phyloP scores from a whole-genome alignment of 2,113 vertebrate genomes.

The Abramis brama region DNA sequence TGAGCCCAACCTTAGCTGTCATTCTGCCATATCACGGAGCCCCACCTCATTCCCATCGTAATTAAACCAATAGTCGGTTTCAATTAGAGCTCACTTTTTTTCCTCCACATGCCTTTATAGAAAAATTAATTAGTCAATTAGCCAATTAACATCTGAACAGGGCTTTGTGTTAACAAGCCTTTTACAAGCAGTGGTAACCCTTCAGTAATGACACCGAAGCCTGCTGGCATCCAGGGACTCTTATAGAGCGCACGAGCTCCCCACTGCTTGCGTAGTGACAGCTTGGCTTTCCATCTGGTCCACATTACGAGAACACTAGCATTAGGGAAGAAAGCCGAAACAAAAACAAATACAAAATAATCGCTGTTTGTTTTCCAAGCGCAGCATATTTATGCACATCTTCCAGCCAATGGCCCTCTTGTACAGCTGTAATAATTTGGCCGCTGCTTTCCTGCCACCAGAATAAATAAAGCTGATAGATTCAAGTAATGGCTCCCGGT shows the following conservation, averaged over 20 bases:
- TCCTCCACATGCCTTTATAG: constrained; percentile 76
- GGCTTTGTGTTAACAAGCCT: constrained; percentile 86
- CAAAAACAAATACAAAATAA: constrained; percentile 58
- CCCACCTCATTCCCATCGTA: constrained; percentile 68
- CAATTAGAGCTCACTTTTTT: constrained; percentile 76
- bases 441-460: constrained; percentile 73
- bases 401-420: constrained; percentile 43
- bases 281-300: constrained; percentile 58
- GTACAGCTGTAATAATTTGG: constrained; percentile 65
- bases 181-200: constrained; percentile 83
- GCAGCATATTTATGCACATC: constrained; percentile 45
- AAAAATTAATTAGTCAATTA: constrained; percentile 87
- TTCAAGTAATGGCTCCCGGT: constrained; percentile 79
- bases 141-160: constrained; percentile 85
- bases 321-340: constrained; percentile 42
- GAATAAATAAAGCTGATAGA: constrained; percentile 75
- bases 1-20: constrained; percentile 58
- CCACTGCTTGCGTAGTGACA: constrained; percentile 49
- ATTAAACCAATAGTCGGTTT: constrained; percentile 86
- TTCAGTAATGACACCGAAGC: constrained; percentile 76
- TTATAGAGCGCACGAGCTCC: constrained; percentile 52
- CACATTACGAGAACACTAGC: neutral
- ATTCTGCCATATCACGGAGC: constrained; percentile 24
- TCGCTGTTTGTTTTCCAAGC: constrained; percentile 52
- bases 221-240: constrained; percentile 76